Conservation (phyloP, 2,113 vertebrate species). For the Conger conger region DNA sequence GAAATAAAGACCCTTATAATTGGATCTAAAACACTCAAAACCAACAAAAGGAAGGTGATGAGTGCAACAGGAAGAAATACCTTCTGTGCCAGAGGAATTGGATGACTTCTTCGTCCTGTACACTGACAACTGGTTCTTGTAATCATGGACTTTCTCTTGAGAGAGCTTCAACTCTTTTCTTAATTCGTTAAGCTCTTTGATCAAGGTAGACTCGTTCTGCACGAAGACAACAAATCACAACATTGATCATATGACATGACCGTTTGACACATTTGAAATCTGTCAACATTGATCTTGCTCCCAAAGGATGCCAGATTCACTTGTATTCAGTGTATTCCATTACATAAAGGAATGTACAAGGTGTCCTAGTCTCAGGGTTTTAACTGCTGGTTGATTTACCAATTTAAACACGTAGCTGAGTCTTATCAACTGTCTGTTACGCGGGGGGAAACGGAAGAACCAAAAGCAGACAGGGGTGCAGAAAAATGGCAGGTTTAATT, state of each 20-base stretch:
- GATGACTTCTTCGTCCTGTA: slow-evolving; percentile 55
- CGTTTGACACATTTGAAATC: neutral
- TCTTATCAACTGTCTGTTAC: too few species aligned
- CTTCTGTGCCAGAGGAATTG: slow-evolving; percentile 48
- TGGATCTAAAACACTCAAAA: too few species aligned
- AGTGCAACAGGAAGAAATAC: slow-evolving; percentile 46
- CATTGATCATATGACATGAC: slow-evolving; percentile 23
- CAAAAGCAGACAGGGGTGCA: too few species aligned
- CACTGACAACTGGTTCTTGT: slow-evolving; percentile 28
- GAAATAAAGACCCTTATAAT: too few species aligned
- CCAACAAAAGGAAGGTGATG: neutral
- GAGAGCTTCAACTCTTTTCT: slow-evolving; percentile 49
- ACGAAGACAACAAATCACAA: slow-evolving; percentile 30
- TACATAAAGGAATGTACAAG: slow-evolving; percentile 46
- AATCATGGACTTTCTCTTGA: slow-evolving; percentile 45
- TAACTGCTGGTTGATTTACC: neutral
- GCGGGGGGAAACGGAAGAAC: too few species aligned
- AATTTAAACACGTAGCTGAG: too few species aligned
- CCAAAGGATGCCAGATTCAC: neutral
- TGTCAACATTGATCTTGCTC: too few species aligned
- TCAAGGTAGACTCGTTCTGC: slow-evolving; percentile 64
- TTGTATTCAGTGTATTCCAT: neutral
- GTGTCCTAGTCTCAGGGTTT: slow-evolving; percentile 61
- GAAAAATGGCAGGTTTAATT: too few species aligned
- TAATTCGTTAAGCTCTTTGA: slow-evolving; percentile 62